Evolutionary conservation across 2,888 invertebrate species (phyloP).

Genomic region (Synergus japonicus): DNA sequence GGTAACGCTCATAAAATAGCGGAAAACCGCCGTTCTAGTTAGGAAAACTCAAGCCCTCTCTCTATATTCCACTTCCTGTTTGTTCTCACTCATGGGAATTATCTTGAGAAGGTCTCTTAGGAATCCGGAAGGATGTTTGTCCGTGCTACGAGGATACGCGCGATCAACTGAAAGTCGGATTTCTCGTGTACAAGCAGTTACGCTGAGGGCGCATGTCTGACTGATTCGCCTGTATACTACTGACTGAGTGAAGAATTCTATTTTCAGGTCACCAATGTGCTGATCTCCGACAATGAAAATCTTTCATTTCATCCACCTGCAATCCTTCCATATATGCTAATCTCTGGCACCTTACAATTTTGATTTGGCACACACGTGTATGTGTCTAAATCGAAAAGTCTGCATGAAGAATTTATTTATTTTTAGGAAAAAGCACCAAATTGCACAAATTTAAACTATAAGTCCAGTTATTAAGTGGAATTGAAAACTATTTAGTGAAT

Average conservation of each 20-base stretch:
- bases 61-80: background rate
- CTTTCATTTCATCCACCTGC: conserved; percentile 40
- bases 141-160: conserved; percentile 63
- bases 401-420: no score
- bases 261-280: conserved; percentile 54
- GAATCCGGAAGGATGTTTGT: conserved; percentile 41
- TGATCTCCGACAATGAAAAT: conserved; percentile 53
- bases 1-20: background rate
- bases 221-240: conserved; percentile 62
- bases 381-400: no score
- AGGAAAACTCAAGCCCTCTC: background rate
- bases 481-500: no score
- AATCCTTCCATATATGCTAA: background rate
- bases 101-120: background rate
- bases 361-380: no score
- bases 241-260: conserved; percentile 52
- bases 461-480: no score
- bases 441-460: no score
- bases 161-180: conserved; percentile 65
- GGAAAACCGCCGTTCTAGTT: background rate
- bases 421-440: no score
- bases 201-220: conserved; percentile 67
- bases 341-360: background rate
- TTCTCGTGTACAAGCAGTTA: conserved; percentile 46
- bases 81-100: background rate